Evolutionary conservation across 2,888 invertebrate species (phyloP), one percentile per base, ranked within the genome.

Genomic region (Zhuqinia jingwanae): DNA sequence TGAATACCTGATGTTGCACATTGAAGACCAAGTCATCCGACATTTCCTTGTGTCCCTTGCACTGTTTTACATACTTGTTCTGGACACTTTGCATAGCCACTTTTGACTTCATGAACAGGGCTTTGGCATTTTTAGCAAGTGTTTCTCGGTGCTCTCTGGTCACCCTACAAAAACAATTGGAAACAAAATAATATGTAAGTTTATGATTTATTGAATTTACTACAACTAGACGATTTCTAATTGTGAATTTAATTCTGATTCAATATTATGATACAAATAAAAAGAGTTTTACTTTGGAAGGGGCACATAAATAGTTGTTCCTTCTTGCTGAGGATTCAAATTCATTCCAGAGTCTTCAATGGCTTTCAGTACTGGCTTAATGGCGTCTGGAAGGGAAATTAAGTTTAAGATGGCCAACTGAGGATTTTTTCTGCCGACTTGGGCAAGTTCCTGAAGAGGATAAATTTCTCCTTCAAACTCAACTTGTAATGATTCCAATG

Each of bases 241-340:
- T n/a, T n/a, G n/a, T n/a, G n/a, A n/a, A n/a, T n/a, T n/a, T 30
- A 70, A 25, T 30, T 45, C 56, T 20, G 20, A 47, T 68, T 75
- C 10, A 8, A 15, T 13, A 42, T 22, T 63, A 79, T 60, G 27
- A 27, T n/a, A n/a, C n/a, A n/a, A n/a, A n/a, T n/a, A n/a, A n/a
- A n/a, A n/a, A n/a, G n/a, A 17, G 20, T 42, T 93, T 93, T 93
- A 95, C 95, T 97, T 98, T 13, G 98, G 97, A 90, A 98, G 94
- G 50, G 97, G 96, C 77, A 99, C 94, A 92, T 95, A 98, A 70
- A 99, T 92, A 1, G 96, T 96, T 0, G 97, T 97, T 25, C 98
- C 98, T 92, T 99, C 98, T 92, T 98, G 97, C 92, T 98, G 98
- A 0, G 98, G 97, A 93, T 97, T 98, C 81, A 98, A 93, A 92